phyloP scores from a whole-genome alignment of 2,113 vertebrate species.

The Crotalus horridus region DNA sequence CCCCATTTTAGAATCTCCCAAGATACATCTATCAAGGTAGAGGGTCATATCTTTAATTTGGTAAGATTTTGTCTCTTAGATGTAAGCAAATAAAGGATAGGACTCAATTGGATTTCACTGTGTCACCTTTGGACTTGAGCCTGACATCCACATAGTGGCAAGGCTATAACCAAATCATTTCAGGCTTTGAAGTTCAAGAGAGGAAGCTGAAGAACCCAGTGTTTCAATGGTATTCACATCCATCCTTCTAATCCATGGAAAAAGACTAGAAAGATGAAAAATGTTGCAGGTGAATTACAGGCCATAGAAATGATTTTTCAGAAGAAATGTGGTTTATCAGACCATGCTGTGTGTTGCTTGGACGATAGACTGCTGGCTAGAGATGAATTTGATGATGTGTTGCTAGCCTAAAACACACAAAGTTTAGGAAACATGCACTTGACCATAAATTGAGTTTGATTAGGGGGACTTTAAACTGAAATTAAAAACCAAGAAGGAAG shows the following conservation, averaged over 20 bases:
- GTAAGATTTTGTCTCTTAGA: neutral
- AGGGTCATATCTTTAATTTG: neutral
- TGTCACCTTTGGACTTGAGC: neutral
- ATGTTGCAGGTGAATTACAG: neutral
- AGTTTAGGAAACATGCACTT: neutral
- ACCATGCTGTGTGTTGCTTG: neutral
- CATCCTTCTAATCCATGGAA: neutral
- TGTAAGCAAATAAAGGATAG: neutral
- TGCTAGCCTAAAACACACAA: neutral
- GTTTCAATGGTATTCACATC: neutral
- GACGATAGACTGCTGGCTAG: neutral
- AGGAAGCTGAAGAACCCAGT: neutral
- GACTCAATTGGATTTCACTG: neutral
- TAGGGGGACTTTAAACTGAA: neutral
- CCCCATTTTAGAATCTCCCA: neutral
- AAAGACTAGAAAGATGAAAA: neutral
- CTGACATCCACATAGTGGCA: neutral
- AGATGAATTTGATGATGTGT: neutral
- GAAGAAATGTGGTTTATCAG: neutral
- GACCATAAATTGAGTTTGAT: neutral
- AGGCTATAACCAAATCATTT: neutral
- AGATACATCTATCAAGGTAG: neutral
- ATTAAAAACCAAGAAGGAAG: neutral
- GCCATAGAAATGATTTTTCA: neutral
- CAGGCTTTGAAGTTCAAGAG: neutral